Evolutionary conservation across 2,113 vertebrate species (phyloP), one percentile per base, ranked within the genome.

Genomic region (Ctenomys sociabilis): DNA sequence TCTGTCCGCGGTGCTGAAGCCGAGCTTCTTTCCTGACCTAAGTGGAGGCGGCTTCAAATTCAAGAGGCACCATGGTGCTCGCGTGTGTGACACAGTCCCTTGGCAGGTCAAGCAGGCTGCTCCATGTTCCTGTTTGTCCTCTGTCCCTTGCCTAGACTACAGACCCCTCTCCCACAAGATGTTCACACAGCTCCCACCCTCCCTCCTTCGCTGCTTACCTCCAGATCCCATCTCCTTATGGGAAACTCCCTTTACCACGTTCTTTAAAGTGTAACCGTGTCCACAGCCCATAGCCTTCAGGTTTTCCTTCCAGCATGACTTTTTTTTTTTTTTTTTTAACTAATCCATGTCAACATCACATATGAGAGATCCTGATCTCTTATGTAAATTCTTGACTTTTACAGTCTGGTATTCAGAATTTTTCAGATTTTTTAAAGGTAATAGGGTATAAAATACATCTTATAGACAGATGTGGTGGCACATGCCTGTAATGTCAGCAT

Each of bases 1-100:
- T 97, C 98, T 98, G 97, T 97, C 97, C 95, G 8, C 21, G 54
- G 95, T 96, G n/a, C 95, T 95, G 93, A 97, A 12, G 13, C 0
- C 1, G 26, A 24, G n/a, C 37, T 32, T 57, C 19, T 52, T 61
- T 90, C 75, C 57, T 40, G 57, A 11, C 12, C 24, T 0, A 0
- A 5, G 21, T 0, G 8, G 75, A 75, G 6, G 68, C 59, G 52
- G 43, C 63, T 75, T 37, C 12, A 10, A 3, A 3, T 10, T 43
- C 45, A 5, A 11, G 3, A 64, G 32, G 26, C 1, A 43, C 35
- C 28, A 28, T 0, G n/a, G 37, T 30, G 40, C 57, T 85, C 32
- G 52, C 9, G 32, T n/a, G 43, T 37, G 4, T 1, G 26, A 70
- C n/a, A 85, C 2, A 57, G 43, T n/a, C n/a, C 49, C 49, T 37